These are phyloP conservation scores for Tadarida brasiliensis DNA, from an alignment of 2,797 vertebrate species.

Conservation along the genomic window DNA sequence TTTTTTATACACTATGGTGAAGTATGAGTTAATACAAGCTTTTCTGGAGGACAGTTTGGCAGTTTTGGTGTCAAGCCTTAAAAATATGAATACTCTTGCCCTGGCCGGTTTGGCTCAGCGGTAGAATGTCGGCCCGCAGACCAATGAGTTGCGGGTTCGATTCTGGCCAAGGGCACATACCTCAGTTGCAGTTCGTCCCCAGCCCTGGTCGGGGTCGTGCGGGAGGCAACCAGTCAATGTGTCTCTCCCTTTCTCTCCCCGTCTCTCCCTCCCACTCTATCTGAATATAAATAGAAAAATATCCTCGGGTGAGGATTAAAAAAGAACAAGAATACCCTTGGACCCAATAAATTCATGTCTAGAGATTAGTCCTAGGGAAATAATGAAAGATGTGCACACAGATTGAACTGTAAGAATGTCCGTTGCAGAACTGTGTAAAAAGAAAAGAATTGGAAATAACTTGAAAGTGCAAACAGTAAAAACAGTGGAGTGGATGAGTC, in stretches of 20 bases:
- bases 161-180: no score
- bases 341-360: background rate
- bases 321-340: background rate
- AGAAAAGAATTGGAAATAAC: background rate
- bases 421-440: background rate
- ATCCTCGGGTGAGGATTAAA: background rate
- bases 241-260: no score
- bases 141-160: no score
- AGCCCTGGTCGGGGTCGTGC: no score
- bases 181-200: no score
- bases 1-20: no score
- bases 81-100: background rate
- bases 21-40: background rate
- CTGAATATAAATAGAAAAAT: no score
- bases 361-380: background rate
- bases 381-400: background rate
- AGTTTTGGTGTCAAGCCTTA: background rate
- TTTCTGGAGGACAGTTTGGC: background rate
- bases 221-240: no score
- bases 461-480: background rate
- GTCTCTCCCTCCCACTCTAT: no score
- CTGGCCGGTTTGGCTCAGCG: no score
- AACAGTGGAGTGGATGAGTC: background rate
- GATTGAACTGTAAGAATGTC: background rate
- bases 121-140: no score